phyloP scores from a whole-genome alignment of 2,113 vertebrate species.

The Microcebus jonahi region DNA sequence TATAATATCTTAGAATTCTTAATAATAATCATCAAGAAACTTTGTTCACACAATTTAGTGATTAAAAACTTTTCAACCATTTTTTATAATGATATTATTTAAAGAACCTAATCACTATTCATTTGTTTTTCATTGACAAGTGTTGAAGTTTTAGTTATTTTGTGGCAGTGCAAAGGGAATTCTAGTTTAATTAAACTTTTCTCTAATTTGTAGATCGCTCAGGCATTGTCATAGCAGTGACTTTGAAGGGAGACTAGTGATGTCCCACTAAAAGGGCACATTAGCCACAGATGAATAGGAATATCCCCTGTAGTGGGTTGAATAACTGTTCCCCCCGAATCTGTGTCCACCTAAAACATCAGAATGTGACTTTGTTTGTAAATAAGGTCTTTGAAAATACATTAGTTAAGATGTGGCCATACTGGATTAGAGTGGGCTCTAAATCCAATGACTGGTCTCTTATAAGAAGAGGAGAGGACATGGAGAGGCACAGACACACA shows the following conservation, averaged over 20 bases:
- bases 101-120: background rate
- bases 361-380: background rate
- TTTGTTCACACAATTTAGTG: background rate
- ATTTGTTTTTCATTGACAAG: slow-evolving; percentile 29
- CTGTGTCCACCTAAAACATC: background rate
- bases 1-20: slow-evolving; percentile 50
- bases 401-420: background rate
- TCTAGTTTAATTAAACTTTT: slow-evolving; percentile 9
- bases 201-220: background rate
- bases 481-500: background rate
- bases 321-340: background rate
- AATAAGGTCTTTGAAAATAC: background rate
- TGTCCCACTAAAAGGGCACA: background rate
- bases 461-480: background rate
- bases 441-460: background rate
- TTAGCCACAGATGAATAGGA: background rate
- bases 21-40: background rate
- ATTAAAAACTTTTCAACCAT: background rate
- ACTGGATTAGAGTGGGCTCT: background rate
- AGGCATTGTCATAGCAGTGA: background rate
- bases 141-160: background rate
- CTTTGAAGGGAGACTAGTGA: background rate
- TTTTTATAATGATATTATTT: background rate
- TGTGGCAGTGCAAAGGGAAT: background rate
- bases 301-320: background rate